A percentile compares a stretch with the other conserved stretches of the same genome.
Conservation (phyloP, 2,797 vertebrate species). For the Carapus acus region DNA sequence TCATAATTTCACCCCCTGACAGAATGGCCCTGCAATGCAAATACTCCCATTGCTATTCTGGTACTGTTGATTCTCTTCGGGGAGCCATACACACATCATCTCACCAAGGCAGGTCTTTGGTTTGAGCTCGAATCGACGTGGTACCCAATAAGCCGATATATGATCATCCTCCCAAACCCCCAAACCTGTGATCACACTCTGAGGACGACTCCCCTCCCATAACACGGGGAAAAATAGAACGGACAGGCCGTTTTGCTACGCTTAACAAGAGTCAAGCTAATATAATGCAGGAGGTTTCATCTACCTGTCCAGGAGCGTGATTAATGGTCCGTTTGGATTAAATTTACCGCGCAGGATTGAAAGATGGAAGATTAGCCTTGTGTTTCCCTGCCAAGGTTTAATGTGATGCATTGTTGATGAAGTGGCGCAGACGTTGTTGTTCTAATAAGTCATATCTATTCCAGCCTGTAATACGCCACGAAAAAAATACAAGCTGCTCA, state of each 20-base stretch:
- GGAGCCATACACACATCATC: conserved; percentile 23
- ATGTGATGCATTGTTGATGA: too few species aligned
- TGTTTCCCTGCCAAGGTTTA: too few species aligned
- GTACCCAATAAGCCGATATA: conserved; percentile 5
- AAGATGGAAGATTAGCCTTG: too few species aligned
- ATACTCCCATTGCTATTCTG: conserved; percentile 58
- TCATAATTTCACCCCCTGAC: conserved; percentile 26
- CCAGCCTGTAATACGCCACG: too few species aligned
- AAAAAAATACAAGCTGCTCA: too few species aligned
- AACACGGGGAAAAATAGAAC: conserved; percentile 34
- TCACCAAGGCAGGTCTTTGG: neutral
- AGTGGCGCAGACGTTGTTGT: too few species aligned
- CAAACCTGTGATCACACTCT: conserved; percentile 21
- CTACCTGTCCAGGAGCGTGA: too few species aligned
- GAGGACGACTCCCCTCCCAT: conserved; percentile 24
- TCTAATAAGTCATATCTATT: too few species aligned
- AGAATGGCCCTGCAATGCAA: conserved; percentile 46
- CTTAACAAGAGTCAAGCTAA: conserved; percentile 5
- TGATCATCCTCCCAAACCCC: conserved; percentile 34
- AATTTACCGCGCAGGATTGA: too few species aligned
- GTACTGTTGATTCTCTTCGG: conserved; percentile 14
- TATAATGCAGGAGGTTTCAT: neutral
- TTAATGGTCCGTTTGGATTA: too few species aligned
- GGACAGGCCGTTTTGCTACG: neutral
- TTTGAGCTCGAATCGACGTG: conserved; percentile 40